Percentiles rank a stretch among this genome's conserved stretches.
phyloP scores from a whole-genome alignment of 2,888 invertebrate genomes.

The Andrena praecox region DNA sequence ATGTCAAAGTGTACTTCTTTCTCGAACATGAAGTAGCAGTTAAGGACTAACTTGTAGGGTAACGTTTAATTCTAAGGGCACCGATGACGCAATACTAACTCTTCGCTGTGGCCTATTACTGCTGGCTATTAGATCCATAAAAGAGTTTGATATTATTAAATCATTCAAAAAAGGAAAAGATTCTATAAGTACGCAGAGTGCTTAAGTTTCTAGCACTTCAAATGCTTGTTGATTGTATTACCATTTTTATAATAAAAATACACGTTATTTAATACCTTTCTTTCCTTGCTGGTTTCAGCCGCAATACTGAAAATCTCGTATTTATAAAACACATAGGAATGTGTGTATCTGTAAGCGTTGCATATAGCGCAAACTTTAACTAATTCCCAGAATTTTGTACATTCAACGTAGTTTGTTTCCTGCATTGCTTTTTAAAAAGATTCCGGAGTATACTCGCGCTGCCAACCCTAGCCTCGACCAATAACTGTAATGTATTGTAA shows the following conservation, averaged over 20 bases:
- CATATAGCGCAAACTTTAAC: not conserved
- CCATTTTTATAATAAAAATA: conserved; percentile 38
- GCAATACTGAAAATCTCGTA: not conserved
- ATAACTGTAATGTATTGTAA: conserved; percentile 36
- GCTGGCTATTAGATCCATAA: too few relatives aligned
- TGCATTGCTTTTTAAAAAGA: not conserved
- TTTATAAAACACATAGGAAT: not conserved
- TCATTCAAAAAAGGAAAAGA: not conserved
- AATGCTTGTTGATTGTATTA: conserved; percentile 24
- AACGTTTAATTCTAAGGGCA: conserved; percentile 21
- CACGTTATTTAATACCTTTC: conserved; percentile 9
- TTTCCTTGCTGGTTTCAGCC: not conserved
- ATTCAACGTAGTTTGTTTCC: not conserved
- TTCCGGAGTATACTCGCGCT: conserved; percentile 5
- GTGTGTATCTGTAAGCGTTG: not conserved
- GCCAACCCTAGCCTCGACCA: conserved; percentile 36
- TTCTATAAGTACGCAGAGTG: conserved; percentile 4
- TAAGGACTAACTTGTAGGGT: conserved; percentile 31
- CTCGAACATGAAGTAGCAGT: conserved; percentile 19
- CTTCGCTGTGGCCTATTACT: conserved; percentile 1
- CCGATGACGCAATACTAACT: conserved; percentile 34
- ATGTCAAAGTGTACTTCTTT: conserved; percentile 41
- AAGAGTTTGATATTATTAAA: not conserved
- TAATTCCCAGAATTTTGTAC: conserved; percentile 18
- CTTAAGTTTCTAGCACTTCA: not conserved